Base-by-base conservation (phyloP, 1,140 invertebrate genomes). In the Drosophila nigrodunni region DNA sequence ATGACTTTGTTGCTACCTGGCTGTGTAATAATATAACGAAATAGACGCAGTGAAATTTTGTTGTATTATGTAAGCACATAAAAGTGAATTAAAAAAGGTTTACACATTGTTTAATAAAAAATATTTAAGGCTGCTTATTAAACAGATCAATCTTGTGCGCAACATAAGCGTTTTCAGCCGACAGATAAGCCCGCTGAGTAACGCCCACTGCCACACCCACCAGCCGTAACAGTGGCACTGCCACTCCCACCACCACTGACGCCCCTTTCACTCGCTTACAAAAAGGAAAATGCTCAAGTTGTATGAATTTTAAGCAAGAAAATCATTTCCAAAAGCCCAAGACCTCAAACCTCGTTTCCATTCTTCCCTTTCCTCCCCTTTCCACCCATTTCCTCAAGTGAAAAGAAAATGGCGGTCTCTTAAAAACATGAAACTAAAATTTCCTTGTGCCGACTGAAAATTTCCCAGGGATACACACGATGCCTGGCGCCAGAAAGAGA, bases 131-230 rank as follows among this genome's bases (percentile, higher is more conserved):
- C 55, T 41, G 78, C 76, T 87, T 87, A 87, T 87, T 88, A 87
- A 87, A 88, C 78, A 82, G 79, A 87, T 87, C 83, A 76, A 88
- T 87, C 82, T 87, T 81, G 66, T 70, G 9, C 59, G 72, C 64
- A 54, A 35, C 39, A 69, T 39, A 46, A 39, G 47, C 49, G 55
- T 52, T 30, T 60, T 44, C n/a, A 7, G 46, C 37, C 46, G 57
- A 58, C 47, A 62, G 46, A 65, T 54, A 74, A 55, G 47, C 25
- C 52, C 35, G 37, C 30, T 10, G 10, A 50, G 37, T 37, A 50
- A 64, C 18, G 46, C 54, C 47, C 43, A 50, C 25, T 59, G 11
- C 21, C 37, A 39, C n/a, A 39, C 7, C 52, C 65, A 30, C 54
- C 50, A 35, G 13, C 34, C 9, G 7, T 41, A 15, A 4, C 61